Conservation (phyloP, 2,113 vertebrate species). For the Pituophis catenifer region DNA sequence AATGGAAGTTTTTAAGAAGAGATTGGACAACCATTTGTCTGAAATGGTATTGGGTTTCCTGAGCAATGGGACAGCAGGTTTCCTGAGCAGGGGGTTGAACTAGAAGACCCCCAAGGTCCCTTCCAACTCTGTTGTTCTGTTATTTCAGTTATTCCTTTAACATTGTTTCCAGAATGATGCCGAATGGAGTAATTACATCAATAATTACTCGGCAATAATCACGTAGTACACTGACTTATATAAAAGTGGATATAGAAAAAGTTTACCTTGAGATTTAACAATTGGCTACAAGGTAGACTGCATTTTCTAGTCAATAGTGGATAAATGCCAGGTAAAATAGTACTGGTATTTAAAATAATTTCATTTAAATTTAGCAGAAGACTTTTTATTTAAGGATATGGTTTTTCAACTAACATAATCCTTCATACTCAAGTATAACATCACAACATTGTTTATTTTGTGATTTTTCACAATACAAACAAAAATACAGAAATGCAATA, state of each 20-base stretch:
- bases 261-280: background rate
- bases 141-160: background rate
- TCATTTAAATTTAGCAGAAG: background rate
- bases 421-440: conserved; percentile 44
- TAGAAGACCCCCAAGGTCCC: too few relatives aligned
- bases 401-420: background rate
- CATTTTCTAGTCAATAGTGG: background rate
- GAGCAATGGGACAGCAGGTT: too few relatives aligned
- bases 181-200: background rate
- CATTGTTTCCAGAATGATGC: background rate
- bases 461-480: conserved; percentile 99
- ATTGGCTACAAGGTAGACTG: background rate
- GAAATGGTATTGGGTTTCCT: too few relatives aligned
- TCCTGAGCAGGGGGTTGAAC: too few relatives aligned
- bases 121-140: too few relatives aligned
- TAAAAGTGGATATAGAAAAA: background rate
- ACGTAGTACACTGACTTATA: background rate
- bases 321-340: background rate
- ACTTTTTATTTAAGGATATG: background rate
- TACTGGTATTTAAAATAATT: background rate
- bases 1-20: too few relatives aligned
- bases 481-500: conserved; percentile 96
- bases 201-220: background rate
- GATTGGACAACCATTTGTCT: too few relatives aligned
- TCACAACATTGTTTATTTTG: conserved; percentile 99